phyloP scores from a whole-genome alignment of 2,888 invertebrate genomes.

The Nasonia oneida region DNA sequence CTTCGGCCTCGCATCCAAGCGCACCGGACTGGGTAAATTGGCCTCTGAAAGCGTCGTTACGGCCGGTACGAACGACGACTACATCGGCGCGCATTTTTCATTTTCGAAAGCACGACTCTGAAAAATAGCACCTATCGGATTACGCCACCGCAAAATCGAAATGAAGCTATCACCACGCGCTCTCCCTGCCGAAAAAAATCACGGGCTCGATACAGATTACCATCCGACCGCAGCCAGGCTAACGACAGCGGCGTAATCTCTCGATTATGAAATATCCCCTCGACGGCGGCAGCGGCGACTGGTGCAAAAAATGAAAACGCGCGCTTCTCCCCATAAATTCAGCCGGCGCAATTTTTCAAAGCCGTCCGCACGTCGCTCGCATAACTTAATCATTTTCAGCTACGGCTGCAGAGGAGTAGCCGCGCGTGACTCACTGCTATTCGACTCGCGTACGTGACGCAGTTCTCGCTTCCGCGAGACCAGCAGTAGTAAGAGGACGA shows the following conservation, averaged over 20 bases:
- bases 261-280: conserved; percentile 20
- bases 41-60: background rate
- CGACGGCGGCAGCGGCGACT: background rate
- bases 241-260: background rate
- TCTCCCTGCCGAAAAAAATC: background rate
- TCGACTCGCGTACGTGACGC: conserved; percentile 35
- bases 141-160: background rate
- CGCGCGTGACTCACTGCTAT: conserved; percentile 38
- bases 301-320: conserved; percentile 12
- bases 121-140: background rate
- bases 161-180: background rate
- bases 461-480: conserved; percentile 30
- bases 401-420: background rate
- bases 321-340: conserved; percentile 8
- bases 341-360: conserved; percentile 23
- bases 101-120: background rate
- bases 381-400: conserved; percentile 45
- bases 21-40: background rate
- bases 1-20: background rate
- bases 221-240: background rate
- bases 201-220: background rate
- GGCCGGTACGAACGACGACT: background rate
- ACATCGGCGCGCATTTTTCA: background rate
- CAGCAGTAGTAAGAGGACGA: background rate
- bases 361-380: conserved; percentile 27